Evolutionary conservation across 2,113 vertebrate species (phyloP), one percentile per base, ranked within the genome.

Genomic region (Notiomystis cincta): DNA sequence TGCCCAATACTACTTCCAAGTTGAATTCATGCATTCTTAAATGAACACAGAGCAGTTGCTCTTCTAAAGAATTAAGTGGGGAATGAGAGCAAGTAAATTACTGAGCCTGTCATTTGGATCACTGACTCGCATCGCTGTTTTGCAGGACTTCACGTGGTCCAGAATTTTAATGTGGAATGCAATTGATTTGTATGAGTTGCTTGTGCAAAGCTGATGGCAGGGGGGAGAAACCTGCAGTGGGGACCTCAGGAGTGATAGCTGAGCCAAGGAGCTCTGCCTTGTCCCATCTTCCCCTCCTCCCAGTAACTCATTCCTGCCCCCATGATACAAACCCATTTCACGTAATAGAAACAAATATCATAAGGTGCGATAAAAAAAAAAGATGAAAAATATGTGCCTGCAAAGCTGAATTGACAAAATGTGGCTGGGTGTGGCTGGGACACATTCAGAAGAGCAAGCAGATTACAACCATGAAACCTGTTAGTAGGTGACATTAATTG

Each of bases 401-500:
- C 70, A 93, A 96, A 97, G 97, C 93, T 89, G 96, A 93, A 96
- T 78, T 82, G 72, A 91, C 75, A 72, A 88, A 77, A 79, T 24
- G 35, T 73, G n/a, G n/a, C n/a, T 95, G 94, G 73, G 93, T 45
- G 85, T 82, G 80, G 88, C 95, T 93, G 94, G 82, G 95, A 87
- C 30, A 75, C 78, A 95, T 86, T 96, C 92, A 94, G 86, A 95
- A 85, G 35, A 96, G 96, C 83, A 96, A 97, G 97, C 93, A 96
- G 84, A 93, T 78, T 96, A 89, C 86, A 97, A 45, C 48, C 65
- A 64, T 91, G 80, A 92, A 97, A 97, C 95, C 73, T 15, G 67
- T 98, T 98, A 98, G 98, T 96, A 97, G 40, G 93, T 96, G 97
- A 97, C 96, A 98, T 97, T 97, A 97, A 98, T 97, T 95, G 61